Conservation (phyloP, 2,888 invertebrate genomes). For the Clistopyga incitator region DNA sequence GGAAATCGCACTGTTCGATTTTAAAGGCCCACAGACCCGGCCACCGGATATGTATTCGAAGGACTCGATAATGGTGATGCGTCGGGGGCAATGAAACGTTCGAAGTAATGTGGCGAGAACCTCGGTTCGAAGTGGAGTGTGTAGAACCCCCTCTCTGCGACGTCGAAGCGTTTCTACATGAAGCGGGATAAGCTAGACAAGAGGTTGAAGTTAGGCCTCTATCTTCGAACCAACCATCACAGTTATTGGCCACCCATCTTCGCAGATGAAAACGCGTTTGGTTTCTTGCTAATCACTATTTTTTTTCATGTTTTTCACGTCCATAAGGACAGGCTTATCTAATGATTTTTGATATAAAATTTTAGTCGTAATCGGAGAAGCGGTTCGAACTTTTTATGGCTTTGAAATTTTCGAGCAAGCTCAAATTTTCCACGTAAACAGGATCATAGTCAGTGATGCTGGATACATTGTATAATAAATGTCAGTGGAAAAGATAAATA, state of each 20-base stretch:
- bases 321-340: no score
- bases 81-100: slow-evolving; percentile 54
- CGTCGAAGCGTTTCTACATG: slow-evolving; percentile 19
- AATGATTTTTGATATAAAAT: no score
- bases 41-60: slow-evolving; percentile 81
- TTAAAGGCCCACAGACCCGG: slow-evolving; percentile 75
- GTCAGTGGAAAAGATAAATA: no score
- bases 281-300: neutral
- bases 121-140: slow-evolving; percentile 61
- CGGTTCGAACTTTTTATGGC: no score
- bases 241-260: neutral
- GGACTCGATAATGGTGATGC: slow-evolving; percentile 79
- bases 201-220: neutral
- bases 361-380: no score
- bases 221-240: neutral
- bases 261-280: neutral
- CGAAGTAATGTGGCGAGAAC: slow-evolving; percentile 60
- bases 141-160: neutral
- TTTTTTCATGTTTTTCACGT: no score
- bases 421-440: no score
- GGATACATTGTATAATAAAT: no score
- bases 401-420: no score
- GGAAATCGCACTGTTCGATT: slow-evolving; percentile 75
- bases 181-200: slow-evolving; percentile 1
- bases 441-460: no score